Percentiles rank a stretch among this genome's conserved stretches.
Evolutionary conservation across 2,888 invertebrate genomes (phyloP).

Genomic region (Drosophila nr. perissopoda): DNA sequence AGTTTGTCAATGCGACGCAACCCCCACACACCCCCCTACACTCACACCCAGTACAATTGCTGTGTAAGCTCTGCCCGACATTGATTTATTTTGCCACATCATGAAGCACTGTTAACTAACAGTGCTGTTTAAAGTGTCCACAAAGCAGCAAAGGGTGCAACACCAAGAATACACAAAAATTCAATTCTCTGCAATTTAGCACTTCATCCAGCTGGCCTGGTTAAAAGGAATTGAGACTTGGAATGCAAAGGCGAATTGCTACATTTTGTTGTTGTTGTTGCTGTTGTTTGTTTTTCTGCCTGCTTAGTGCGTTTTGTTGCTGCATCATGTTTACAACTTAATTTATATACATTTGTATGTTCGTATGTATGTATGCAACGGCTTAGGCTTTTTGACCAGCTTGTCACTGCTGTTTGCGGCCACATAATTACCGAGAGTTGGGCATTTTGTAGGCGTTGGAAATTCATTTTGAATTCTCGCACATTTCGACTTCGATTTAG

Average conservation of each 20-base stretch:
- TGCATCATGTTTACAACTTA: conserved; percentile 84
- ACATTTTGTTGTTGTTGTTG: conserved; percentile 19
- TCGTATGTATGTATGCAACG: conserved; percentile 57
- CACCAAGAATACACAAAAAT: conserved; percentile 20
- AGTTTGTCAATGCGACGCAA: conserved; percentile 69
- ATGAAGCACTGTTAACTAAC: conserved; percentile 44
- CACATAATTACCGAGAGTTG: conserved; percentile 63
- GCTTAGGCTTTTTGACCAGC: conserved; percentile 34
- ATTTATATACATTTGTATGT: conserved; percentile 83
- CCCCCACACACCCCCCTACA: background rate
- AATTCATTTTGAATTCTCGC: conserved; percentile 82
- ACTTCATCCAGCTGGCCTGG: conserved; percentile 37
- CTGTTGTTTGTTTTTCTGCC: conserved; percentile 7
- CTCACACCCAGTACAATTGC: background rate
- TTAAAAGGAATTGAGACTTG: conserved; percentile 27
- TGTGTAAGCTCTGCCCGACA: conserved; percentile 33
- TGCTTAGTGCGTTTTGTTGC: conserved; percentile 76
- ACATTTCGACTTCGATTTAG: conserved; percentile 50
- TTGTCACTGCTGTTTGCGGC: conserved; percentile 54
- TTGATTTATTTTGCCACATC: conserved; percentile 67
- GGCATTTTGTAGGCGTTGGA: conserved; percentile 82
- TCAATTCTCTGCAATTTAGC: conserved; percentile 38
- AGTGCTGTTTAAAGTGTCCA: conserved; percentile 32
- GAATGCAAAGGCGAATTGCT: conserved; percentile 52
- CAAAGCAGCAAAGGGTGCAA: background rate